Conservation (phyloP, 2,113 vertebrate species). For the Triplophysa siluroides region DNA sequence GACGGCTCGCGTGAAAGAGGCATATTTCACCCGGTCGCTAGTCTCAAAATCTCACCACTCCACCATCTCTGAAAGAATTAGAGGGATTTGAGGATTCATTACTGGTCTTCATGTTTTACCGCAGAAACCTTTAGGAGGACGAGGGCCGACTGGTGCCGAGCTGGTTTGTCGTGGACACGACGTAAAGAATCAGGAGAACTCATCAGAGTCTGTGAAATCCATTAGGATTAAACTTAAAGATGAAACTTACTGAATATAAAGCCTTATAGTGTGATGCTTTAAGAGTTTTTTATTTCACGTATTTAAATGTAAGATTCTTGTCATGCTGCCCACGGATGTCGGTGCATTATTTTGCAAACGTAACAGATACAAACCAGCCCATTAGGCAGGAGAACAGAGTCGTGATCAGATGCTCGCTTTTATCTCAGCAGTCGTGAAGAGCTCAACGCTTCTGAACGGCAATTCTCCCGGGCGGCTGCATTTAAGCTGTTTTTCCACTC, state of each 20-base stretch:
- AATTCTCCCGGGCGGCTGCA: conserved; percentile 26
- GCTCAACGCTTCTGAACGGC: conserved; percentile 19
- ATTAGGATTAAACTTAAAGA: neutral
- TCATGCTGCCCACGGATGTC: neutral
- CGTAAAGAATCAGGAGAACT: neutral
- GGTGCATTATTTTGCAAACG: conserved; percentile 13
- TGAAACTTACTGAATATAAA: conserved; percentile 29
- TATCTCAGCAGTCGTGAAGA: conserved; percentile 24
- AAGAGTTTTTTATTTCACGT: too few relatives aligned
- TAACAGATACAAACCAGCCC: conserved; percentile 13
- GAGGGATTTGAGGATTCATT: conserved; percentile 22
- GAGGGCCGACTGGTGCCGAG: neutral
- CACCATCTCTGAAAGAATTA: conserved; percentile 12
- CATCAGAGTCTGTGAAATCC: conserved; percentile 27
- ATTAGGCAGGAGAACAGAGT: conserved; percentile 37
- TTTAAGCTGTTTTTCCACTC: conserved; percentile 51
- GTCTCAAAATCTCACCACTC: neutral
- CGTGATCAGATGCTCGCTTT: conserved; percentile 27
- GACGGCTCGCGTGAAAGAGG: neutral
- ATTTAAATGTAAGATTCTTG: too few relatives aligned
- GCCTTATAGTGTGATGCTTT: too few relatives aligned
- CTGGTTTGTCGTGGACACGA: neutral
- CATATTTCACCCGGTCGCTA: neutral
- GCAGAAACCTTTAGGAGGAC: neutral
- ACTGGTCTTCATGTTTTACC: conserved; percentile 6